Base-by-base conservation (phyloP, 2,888 invertebrate species). In the Miltochrista miniata region DNA sequence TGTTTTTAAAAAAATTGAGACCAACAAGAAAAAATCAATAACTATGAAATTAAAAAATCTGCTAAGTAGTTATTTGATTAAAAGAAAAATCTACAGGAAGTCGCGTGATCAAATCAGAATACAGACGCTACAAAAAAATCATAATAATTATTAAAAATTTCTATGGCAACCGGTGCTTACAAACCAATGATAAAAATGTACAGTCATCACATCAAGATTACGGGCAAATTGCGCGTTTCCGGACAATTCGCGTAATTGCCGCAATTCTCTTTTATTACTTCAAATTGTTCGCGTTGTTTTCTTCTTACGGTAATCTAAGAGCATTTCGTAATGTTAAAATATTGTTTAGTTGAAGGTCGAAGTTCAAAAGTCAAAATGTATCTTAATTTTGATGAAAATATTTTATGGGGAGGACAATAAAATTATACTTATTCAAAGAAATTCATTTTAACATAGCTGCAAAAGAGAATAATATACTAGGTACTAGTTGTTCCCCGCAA, bases 211-310 rank as follows among this genome's bases (percentile, higher is more conserved):
- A 66, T 55, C 70, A 62, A 51, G 59, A 63, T 66, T 66, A 59
- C 67, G 37, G 36, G 46, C 62, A 72, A 76, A 75, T 76, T 74
- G 69, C 68, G 46, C 59, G 57, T 57, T 59, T 64, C 69, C 69
- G 63, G 61, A 71, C 72, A 69, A 74, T 72, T 70, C 64, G 38
- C 49, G 68, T 75, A 74, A 76, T 72, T 67, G 67, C 64, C 59
- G 61, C 76, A 68, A 76, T 76, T 76, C 68, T 12, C 60, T 34
- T 74, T 74, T 73, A 76, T 76, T 68, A 64, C 62, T 61, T 67
- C 69, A 69, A 72, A 66, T 73, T 66, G 56, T 64, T 57, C 51
- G 52, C 46, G 33, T 33, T 37, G 45, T 52, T 48, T 69, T 62
- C 70, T 61, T 59, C 59, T 51, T 56, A 59, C 10, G 44, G 63